Evolutionary conservation across 2,797 vertebrate species (phyloP).

Genomic region (Diglossa cyanea): DNA sequence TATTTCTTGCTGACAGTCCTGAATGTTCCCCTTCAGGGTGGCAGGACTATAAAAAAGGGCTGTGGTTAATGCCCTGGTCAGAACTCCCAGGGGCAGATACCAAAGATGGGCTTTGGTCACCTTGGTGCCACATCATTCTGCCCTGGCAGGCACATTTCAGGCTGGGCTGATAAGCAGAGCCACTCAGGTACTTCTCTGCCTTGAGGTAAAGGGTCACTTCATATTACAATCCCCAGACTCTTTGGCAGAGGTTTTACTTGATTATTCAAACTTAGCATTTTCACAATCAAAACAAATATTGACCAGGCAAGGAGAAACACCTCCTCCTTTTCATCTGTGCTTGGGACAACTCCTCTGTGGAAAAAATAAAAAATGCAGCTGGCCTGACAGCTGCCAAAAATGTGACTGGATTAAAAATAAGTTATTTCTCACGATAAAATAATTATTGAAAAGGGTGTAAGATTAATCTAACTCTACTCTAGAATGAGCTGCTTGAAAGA

Average conservation of each 20-base stretch:
- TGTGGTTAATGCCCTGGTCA: neutral
- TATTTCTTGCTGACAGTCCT: neutral
- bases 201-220: neutral
- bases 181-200: neutral
- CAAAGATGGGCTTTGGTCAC: neutral
- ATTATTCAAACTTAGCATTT: neutral
- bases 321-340: neutral
- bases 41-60: neutral
- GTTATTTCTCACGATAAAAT: neutral
- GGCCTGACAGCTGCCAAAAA: neutral
- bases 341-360: neutral
- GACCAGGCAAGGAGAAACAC: neutral
- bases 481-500: neutral
- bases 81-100: neutral
- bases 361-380: neutral
- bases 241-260: neutral
- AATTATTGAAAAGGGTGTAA: neutral
- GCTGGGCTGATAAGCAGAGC: neutral
- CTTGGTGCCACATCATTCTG: neutral
- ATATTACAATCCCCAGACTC: neutral
- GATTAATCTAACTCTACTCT: neutral
- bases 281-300: constrained; percentile 12
- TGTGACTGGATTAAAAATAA: neutral
- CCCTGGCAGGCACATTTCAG: neutral
- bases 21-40: neutral